Conservation (phyloP, 2,888 invertebrate genomes). For the Steinernema scapterisci region DNA sequence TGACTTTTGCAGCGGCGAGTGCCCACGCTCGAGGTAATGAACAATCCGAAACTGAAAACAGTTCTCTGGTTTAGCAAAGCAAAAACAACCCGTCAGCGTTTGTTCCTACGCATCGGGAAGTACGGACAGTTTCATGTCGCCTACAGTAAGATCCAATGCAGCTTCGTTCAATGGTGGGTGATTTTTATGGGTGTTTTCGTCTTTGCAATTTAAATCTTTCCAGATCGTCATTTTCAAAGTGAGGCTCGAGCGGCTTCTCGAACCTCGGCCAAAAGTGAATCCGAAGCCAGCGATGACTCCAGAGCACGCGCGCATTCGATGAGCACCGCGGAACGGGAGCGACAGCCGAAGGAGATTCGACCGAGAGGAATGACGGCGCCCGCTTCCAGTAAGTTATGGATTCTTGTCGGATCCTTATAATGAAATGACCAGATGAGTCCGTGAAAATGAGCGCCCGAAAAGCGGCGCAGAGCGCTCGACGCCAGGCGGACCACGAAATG, state of each 20-base stretch:
- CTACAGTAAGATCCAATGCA: neutral
- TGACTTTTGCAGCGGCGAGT: neutral
- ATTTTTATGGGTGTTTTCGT: neutral
- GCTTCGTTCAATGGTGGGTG: neutral
- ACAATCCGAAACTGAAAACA: neutral
- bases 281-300: constrained; percentile 24
- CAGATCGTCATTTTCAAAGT: neutral
- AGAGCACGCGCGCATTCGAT: constrained; percentile 19
- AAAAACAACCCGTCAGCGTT: neutral
- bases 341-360: neutral
- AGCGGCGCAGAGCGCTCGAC: neutral
- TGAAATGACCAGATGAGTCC: neutral
- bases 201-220: neutral
- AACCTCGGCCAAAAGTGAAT: constrained; percentile 21
- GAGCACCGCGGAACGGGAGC: constrained; percentile 11
- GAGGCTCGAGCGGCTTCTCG: neutral
- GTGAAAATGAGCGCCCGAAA: constrained; percentile 1
- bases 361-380: neutral
- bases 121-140: constrained; percentile 22
- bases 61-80: neutral
- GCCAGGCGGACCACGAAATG: constrained; percentile 14
- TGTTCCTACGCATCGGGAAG: constrained; percentile 21
- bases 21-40: neutral
- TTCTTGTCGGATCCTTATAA: too few relatives aligned
- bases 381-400: neutral